These are phyloP conservation scores for Meteorus colon DNA, from an alignment of 2,888 invertebrate species.

Conservation along the genomic window DNA sequence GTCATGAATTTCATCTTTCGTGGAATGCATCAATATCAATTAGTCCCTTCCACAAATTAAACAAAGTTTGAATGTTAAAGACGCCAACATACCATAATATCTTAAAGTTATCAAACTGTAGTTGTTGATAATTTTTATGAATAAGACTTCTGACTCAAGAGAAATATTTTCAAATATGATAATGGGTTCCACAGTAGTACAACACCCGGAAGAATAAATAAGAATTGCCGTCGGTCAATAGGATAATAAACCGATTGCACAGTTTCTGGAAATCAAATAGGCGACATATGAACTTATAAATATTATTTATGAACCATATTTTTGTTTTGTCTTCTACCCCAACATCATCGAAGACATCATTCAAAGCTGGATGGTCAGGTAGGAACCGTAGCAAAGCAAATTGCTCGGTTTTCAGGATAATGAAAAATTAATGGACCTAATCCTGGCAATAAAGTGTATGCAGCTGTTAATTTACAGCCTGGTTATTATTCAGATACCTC, in stretches of 20 bases:
- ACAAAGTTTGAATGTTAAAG: too few relatives aligned
- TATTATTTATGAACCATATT: slow-evolving; percentile 2
- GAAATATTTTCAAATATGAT: too few relatives aligned
- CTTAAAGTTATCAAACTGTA: too few relatives aligned
- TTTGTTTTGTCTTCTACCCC: slow-evolving; percentile 3
- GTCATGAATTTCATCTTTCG: too few relatives aligned
- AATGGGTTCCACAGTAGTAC: too few relatives aligned
- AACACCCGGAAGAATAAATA: neutral
- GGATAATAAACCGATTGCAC: neutral
- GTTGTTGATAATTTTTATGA: too few relatives aligned
- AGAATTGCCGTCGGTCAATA: neutral
- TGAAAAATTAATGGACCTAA: slow-evolving; percentile 55
- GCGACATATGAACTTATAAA: neutral
- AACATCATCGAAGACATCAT: neutral
- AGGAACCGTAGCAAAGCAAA: slow-evolving; percentile 31
- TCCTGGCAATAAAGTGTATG: slow-evolving; percentile 38
- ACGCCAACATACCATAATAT: too few relatives aligned
- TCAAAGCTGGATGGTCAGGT: neutral
- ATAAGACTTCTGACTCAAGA: too few relatives aligned
- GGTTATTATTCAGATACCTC: too few relatives aligned
- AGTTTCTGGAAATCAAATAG: neutral
- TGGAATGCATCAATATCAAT: too few relatives aligned
- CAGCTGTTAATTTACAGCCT: too few relatives aligned
- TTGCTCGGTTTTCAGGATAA: slow-evolving; percentile 53
- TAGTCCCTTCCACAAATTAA: too few relatives aligned